phyloP scores from a whole-genome alignment of 2,797 vertebrate genomes.

The Leucoraja ocellata region DNA sequence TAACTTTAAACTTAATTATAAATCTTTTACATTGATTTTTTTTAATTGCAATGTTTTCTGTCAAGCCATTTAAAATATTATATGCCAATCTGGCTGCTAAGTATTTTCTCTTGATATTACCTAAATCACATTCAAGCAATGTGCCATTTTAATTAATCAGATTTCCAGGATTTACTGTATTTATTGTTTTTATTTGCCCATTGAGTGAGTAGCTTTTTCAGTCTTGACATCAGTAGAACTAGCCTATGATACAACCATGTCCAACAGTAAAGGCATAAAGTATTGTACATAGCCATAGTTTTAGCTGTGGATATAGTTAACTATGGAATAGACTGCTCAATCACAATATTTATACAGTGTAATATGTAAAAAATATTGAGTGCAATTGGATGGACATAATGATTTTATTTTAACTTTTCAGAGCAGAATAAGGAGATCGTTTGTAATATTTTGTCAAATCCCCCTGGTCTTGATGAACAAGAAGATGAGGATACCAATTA shows the following conservation, averaged over 20 bases:
- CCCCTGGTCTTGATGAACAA: slow-evolving; percentile 71
- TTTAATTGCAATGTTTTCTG: neutral
- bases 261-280: neutral
- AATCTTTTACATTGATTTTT: neutral
- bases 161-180: neutral
- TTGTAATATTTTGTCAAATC: slow-evolving; percentile 78
- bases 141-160: neutral
- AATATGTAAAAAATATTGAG: neutral
- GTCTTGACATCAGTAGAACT: neutral
- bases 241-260: neutral
- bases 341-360: neutral
- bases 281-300: neutral
- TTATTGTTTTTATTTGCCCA: neutral
- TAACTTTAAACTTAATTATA: neutral
- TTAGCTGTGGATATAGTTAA: neutral
- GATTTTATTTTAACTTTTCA: slow-evolving; percentile 51
- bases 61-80: neutral
- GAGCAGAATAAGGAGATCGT: slow-evolving; percentile 80
- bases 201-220: neutral
- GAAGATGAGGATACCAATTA: slow-evolving; percentile 62
- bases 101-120: neutral
- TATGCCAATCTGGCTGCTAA: neutral
- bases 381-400: slow-evolving; percentile 1
- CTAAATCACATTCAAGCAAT: neutral
- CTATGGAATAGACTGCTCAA: neutral